These are phyloP conservation scores for Porites australiensis DNA, from an alignment of 64 coral and sea anemone species.

Conservation along the genomic window DNA sequence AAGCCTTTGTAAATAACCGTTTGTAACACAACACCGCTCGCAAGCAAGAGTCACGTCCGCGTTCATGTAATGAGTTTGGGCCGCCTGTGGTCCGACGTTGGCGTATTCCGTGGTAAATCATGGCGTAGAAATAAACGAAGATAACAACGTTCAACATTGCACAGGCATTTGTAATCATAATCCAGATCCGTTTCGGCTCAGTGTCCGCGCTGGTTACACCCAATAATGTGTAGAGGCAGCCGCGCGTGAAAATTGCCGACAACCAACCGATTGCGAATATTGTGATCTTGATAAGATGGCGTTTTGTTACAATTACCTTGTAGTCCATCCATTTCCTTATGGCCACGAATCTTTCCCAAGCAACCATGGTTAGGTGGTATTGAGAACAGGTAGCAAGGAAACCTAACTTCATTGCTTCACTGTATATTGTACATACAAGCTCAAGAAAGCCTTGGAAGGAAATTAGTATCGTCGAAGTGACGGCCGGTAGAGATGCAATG, in stretches of 20 bases:
- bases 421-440: background rate
- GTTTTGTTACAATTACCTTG: background rate
- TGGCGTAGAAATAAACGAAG: background rate
- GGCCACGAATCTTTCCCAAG: conserved; percentile 18
- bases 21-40: too few relatives aligned
- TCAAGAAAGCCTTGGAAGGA: background rate
- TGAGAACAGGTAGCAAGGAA: background rate
- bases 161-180: background rate
- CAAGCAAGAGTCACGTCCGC: too few relatives aligned
- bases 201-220: background rate
- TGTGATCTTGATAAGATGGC: too few relatives aligned
- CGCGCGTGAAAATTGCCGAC: background rate
- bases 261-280: too few relatives aligned
- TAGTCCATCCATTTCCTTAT: conserved; percentile 16
- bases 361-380: background rate
- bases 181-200: background rate
- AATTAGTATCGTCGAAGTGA: background rate
- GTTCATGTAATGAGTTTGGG: too few relatives aligned
- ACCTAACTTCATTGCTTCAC: background rate
- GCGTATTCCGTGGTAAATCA: background rate
- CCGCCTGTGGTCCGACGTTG: too few relatives aligned
- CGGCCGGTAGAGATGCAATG: too few relatives aligned
- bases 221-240: too few relatives aligned
- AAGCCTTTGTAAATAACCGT: too few relatives aligned
- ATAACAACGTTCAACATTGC: background rate